phyloP scores from a whole-genome alignment of 1,140 invertebrate genomes.

The Drosophila gunungcola region DNA sequence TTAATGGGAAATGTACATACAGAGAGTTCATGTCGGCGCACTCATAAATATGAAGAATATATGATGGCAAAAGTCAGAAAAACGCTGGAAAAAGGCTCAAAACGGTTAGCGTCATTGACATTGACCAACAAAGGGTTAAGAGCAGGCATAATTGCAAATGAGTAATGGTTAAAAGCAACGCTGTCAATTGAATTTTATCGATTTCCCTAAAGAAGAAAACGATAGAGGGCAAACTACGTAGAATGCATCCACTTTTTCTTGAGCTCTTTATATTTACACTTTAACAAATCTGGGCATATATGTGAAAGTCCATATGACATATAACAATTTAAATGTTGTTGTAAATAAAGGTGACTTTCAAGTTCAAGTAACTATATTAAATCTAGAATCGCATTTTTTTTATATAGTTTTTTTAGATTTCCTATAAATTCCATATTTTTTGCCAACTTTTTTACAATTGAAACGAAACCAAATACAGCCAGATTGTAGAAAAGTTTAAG shows the following conservation, averaged over 20 bases:
- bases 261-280: constrained; percentile 11
- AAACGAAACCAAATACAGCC: too few species aligned
- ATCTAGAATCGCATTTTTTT: too few species aligned
- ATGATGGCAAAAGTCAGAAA: constrained; percentile 25
- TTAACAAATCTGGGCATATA: not conserved
- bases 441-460: too few species aligned
- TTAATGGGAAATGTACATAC: constrained; percentile 26
- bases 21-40: constrained; percentile 7
- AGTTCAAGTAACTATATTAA: too few species aligned
- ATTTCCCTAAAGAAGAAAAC: constrained; percentile 27
- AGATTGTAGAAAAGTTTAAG: not conserved
- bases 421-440: too few species aligned
- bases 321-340: too few species aligned
- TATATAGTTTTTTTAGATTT: too few species aligned
- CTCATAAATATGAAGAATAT: constrained; percentile 14
- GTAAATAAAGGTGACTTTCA: too few species aligned
- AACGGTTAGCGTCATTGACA: constrained; percentile 51
- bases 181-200: constrained; percentile 55
- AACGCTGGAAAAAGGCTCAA: not conserved
- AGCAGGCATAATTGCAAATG: constrained; percentile 45
- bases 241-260: constrained; percentile 16
- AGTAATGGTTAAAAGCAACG: constrained; percentile 32
- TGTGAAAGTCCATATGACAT: too few species aligned
- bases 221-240: not conserved
- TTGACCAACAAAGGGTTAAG: constrained; percentile 39